Base-by-base conservation (phyloP, 2,797 vertebrate genomes). In the Bovichtus diacanthus region DNA sequence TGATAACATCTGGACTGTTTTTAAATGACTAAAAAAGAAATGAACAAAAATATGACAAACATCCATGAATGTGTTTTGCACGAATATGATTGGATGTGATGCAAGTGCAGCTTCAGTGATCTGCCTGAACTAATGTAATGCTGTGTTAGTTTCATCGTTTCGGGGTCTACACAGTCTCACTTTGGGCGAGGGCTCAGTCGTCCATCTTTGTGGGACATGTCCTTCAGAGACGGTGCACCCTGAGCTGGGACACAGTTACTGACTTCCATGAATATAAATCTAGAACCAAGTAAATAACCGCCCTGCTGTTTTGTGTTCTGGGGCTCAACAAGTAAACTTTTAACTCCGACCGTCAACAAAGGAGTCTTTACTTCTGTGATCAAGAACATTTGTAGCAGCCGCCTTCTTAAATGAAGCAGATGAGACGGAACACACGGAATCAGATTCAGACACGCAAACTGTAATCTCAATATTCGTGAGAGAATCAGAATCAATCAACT, bases 401-500 rank as follows among this genome's bases (percentile, higher is more conserved):
- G 16, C 56, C 53, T 50, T 31, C n/a, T 63, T 46, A 55, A 27
- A 64, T 60, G 29, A 56, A 64, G 27, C 73, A 76, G 74, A 73
- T 68, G n/a, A 70, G 34, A 29, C 46, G n/a, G n/a, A n/a, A 54
- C 66, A 64, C 23, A 44, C 55, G 68, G n/a, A n/a, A n/a, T n/a
- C 23, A 65, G 11, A 65, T 19, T 18, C 49, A 54, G 13, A 62
- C 31, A 9, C 23, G 39, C 23, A 65, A 59, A 58, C 21, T 62
- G 46, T 50, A 47, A 47, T 70, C 44, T 54, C 34, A 50, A 25
- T 59, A 70, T 64, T 69, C 9, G 0, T 54, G 43, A 55, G 58
- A 64, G 61, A 85, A 44, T 76, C 50, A 39, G n/a, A n/a, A n/a
- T n/a, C n/a, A n/a, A n/a, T n/a, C n/a, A n/a, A n/a, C n/a, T n/a